Evolutionary conservation across 2,888 invertebrate genomes (phyloP), one percentile per base, ranked within the genome.

Genomic region (Metallyticus violacea): DNA sequence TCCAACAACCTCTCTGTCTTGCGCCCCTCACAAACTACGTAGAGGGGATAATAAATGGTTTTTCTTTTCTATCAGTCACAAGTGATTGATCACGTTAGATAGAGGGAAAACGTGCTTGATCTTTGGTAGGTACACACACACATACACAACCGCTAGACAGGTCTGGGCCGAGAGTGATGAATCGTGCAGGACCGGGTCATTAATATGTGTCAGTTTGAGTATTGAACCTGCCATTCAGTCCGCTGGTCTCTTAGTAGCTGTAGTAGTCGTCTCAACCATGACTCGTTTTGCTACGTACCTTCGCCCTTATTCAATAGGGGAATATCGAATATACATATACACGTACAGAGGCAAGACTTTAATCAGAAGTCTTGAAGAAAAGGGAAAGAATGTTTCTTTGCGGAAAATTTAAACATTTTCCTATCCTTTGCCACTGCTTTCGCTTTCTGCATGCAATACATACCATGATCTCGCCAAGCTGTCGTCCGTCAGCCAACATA

Each of bases 181-280:
- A 92, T 92, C 91, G 91, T 90, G 90, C 90, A 28, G 88, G 86
- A 89, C 90, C 90, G 90, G 91, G 91, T 92, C 92, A 92, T 92
- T 92, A 92, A 92, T 92, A 92, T 91, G 90, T 91, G 92, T 92
- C 92, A 91, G 90, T 89, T 89, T 90, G 90, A 91, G 91, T 91
- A 92, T 91, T 92, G 91, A 90, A 91, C 91, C 91, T 91, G 91
- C 91, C 91, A 91, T 90, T 88, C 88, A 86, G 83, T 29, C 83
- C 27, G 40, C 22, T 76, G 62, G 26, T 76, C 22, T 82, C 82
- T 82, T 76, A 79, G 79, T 79, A 27, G 79, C 28, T 2, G 82
- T 82, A 62, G 82, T 81, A 81, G 81, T 81, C n/a, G n/a, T n/a
- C n/a, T n/a, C n/a, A n/a, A n/a, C n/a, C n/a, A n/a, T n/a, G n/a